phyloP scores from a whole-genome alignment of 2,888 invertebrate species.

The Athetis lepigone region DNA sequence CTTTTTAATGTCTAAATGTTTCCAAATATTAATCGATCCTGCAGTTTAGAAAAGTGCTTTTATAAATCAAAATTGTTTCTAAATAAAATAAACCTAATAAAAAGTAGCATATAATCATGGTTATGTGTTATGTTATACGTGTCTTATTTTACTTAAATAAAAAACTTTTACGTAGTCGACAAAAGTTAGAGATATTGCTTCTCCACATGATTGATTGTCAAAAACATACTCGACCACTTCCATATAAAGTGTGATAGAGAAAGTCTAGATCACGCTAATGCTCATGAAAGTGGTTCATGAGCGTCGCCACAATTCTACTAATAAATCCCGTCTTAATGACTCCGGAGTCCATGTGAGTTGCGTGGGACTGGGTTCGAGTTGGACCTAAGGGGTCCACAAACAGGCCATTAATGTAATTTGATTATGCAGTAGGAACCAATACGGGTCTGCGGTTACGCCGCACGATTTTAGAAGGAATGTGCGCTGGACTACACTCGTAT shows the following conservation, averaged over 20 bases:
- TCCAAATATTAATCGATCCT: constrained; percentile 28
- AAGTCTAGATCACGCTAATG: constrained; percentile 57
- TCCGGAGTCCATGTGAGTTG: constrained; percentile 28
- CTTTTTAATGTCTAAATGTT: constrained; percentile 48
- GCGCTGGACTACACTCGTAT: constrained; percentile 50
- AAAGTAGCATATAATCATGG: too few relatives aligned
- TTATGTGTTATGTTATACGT: too few relatives aligned
- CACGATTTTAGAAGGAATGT: constrained; percentile 62
- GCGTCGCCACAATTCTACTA: constrained; percentile 25
- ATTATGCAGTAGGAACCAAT: constrained; percentile 64
- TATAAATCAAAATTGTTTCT: not conserved
- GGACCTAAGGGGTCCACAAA: constrained; percentile 54
- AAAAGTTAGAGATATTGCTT: constrained; percentile 28
- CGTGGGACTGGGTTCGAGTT: constrained; percentile 37
- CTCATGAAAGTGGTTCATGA: constrained; percentile 46
- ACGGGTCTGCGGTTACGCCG: constrained; percentile 64
- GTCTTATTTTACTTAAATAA: constrained; percentile 3
- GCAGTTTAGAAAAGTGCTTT: not conserved
- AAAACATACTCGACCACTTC: constrained; percentile 35
- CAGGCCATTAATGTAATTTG: constrained; percentile 64
- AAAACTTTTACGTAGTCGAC: constrained; percentile 31
- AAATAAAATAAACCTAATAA: not conserved
- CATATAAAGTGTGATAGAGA: constrained; percentile 45
- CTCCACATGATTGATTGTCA: constrained; percentile 52
- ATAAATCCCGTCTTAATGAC: constrained; percentile 48